Evolutionary conservation across 30 jellyfish, hydroid and myxozoan species (phyloP), one percentile per base, ranked within the genome.

Genomic region (Aurelia sp.): DNA sequence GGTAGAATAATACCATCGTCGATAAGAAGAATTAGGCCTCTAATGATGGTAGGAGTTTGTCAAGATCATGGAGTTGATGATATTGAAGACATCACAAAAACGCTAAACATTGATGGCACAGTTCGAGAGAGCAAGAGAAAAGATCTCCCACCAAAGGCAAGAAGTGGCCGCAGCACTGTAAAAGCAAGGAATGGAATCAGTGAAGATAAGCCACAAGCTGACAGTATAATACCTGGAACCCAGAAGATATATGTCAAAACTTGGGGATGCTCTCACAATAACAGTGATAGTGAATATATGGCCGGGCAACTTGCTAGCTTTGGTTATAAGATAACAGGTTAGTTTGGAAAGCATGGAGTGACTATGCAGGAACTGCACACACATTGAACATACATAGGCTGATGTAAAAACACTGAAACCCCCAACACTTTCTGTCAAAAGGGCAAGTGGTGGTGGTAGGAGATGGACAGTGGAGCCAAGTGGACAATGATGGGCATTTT

Each of bases 181-280:
- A 21, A 21, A 15, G 15, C 57, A 1, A 3, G 8, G 24, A 10
- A 4, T 33, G 76, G 58, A 22, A 38, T 38, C 50, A 38, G 9
- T 38, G 66, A 58, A n/a, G 1, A 18, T 11, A 51, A 50, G 16
- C 95, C 97, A 20, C 44, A 22, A 9, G 97, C 95, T 8, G 98
- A 92, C 50, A 92, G 98, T 63, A 68, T 92, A 19, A 92, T 93
- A 27, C 98, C 98, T 8, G 97, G 98, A 30, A 88, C 98, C 67
- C 97, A 93, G 63, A 77, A 72, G 78, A 93, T 93, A 13, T 93
- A 81, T 61, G 92, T 93, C 10, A 93, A 93, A 59, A 93, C 98
- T 72, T 93, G 98, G 98, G 98, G 98, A 15, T 93, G 97, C 67
- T 78, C 98, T 5, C 98, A 93, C 48, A 93, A 93, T 52, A 93